These are phyloP conservation scores for Tyto alba DNA, from an alignment of 2,113 vertebrate species.

Conservation along the genomic window DNA sequence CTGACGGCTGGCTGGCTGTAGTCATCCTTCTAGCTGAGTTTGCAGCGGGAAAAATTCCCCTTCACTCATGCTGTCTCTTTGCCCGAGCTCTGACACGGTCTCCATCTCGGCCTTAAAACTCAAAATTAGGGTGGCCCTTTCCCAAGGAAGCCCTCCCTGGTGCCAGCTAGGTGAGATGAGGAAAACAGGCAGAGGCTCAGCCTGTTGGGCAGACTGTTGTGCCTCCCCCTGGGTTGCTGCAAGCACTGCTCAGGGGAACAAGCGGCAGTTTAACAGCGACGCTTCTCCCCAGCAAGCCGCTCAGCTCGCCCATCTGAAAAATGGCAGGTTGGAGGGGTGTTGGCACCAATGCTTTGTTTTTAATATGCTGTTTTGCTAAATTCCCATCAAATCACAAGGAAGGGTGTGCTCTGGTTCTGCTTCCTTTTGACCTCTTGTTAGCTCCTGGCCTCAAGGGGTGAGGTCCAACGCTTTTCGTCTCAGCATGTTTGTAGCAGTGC, in stretches of 20 bases:
- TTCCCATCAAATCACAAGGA: neutral
- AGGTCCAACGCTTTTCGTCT: neutral
- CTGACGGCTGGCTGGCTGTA: neutral
- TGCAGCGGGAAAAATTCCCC: neutral
- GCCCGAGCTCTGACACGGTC: neutral
- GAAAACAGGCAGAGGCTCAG: neutral
- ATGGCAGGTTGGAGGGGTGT: neutral
- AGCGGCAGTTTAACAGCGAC: neutral
- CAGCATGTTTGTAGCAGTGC: neutral
- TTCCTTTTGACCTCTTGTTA: neutral
- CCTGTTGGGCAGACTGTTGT: accelerated
- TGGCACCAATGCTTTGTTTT: neutral
- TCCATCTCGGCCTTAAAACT: neutral
- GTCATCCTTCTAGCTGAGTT: neutral
- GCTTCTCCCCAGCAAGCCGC: neutral
- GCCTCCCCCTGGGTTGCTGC: accelerated
- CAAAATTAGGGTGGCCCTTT: neutral
- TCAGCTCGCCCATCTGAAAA: neutral
- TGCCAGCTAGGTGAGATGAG: neutral
- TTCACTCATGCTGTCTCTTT: neutral
- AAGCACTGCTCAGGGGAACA: neutral
- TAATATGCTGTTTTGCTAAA: neutral
- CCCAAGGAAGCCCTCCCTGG: neutral
- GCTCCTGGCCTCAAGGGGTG: neutral
- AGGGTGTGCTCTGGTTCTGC: neutral